Conservation (phyloP, 2,113 vertebrate species). For the Setophaga coronata region DNA sequence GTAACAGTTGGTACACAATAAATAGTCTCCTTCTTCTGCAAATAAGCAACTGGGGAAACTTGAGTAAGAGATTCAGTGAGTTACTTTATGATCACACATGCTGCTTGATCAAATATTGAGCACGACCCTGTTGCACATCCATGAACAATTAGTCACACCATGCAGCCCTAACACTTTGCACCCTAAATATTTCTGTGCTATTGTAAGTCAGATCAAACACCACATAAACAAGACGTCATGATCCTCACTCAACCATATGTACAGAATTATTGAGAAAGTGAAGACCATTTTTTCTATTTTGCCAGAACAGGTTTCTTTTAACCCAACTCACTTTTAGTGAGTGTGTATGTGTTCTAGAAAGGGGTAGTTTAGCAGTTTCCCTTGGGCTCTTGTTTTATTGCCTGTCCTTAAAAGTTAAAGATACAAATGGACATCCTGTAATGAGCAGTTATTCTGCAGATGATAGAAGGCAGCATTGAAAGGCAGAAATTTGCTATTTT, state of each 20-base stretch:
- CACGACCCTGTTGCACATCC: background rate
- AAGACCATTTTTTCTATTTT: background rate
- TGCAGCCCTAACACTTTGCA: background rate
- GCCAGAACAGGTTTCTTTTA: background rate
- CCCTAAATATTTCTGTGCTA: background rate
- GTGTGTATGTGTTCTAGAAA: background rate
- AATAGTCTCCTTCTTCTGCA: background rate
- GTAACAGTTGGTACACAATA: background rate
- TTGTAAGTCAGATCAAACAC: background rate
- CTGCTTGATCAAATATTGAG: background rate
- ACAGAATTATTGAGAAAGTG: background rate
- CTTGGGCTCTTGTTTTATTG: background rate
- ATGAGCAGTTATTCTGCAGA: background rate
- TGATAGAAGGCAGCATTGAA: background rate
- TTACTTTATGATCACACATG: background rate
- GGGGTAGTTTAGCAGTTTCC: background rate
- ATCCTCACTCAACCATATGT: background rate
- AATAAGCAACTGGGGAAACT: background rate
- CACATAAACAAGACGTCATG: background rate
- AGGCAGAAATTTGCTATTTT: background rate
- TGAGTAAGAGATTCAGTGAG: background rate
- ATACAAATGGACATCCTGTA: background rate
- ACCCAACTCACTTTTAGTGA: background rate
- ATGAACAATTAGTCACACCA: background rate
- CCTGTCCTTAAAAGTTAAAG: background rate